These are phyloP conservation scores for Arrhamphus sclerolepis DNA, from an alignment of 2,797 vertebrate species.

Conservation along the genomic window DNA sequence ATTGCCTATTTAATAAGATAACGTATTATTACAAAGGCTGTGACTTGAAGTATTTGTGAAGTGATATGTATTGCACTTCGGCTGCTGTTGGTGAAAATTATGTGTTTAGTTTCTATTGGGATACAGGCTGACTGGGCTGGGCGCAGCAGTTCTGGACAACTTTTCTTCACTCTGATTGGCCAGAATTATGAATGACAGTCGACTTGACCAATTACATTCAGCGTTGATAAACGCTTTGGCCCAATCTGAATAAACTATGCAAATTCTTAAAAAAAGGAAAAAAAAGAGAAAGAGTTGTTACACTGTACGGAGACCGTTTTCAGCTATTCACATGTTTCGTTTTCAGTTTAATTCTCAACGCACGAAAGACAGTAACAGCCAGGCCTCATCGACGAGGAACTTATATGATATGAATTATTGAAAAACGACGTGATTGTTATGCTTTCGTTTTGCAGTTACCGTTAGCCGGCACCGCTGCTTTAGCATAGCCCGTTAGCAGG, in stretches of 20 bases:
- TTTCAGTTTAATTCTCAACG: conserved; percentile 28
- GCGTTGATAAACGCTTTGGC: conserved; percentile 31
- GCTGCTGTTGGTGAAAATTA: neutral
- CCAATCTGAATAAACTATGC: conserved; percentile 58
- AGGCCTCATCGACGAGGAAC: neutral
- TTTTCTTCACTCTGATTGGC: conserved; percentile 59
- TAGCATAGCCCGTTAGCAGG: conserved; percentile 61
- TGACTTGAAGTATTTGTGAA: neutral
- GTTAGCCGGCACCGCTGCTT: conserved; percentile 58
- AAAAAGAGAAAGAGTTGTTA: conserved; percentile 65
- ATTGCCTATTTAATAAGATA: neutral
- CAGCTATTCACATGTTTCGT: conserved; percentile 45
- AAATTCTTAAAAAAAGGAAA: too few species aligned
- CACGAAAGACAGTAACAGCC: neutral
- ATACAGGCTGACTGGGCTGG: neutral
- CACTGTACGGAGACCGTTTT: conserved; percentile 35
- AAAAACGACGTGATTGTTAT: conserved; percentile 37
- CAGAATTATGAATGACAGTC: conserved; percentile 23
- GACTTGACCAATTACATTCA: conserved; percentile 59
- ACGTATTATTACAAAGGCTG: neutral
- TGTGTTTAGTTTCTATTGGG: neutral
- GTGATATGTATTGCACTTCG: neutral
- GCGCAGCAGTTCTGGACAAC: neutral
- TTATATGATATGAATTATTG: neutral
- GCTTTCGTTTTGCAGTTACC: conserved; percentile 48